phyloP scores from a whole-genome alignment of 2,113 vertebrate genomes.

The Serinus canaria region DNA sequence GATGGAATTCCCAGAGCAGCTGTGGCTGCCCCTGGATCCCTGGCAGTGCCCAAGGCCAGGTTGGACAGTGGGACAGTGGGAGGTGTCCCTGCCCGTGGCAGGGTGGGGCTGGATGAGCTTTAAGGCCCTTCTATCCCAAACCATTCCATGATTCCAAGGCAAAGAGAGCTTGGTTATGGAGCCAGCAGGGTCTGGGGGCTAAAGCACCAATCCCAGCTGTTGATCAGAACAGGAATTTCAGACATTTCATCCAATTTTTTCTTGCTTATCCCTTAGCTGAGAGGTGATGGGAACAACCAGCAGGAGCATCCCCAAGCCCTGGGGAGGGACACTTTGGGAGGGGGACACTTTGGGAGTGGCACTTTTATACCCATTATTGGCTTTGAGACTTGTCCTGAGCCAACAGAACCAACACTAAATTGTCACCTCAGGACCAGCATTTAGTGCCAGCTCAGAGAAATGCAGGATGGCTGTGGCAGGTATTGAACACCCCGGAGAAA shows the following conservation, averaged over 20 bases:
- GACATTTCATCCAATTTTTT: background rate
- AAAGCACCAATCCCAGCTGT: background rate
- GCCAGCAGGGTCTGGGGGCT: background rate
- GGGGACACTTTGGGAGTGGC: background rate
- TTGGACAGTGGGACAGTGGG: background rate
- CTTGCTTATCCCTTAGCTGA: background rate
- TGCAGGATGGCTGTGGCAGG: background rate
- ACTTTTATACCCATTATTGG: background rate
- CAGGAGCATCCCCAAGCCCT: background rate
- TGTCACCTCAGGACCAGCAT: background rate
- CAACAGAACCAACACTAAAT: background rate
- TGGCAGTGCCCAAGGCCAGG: background rate
- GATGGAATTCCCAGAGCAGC: background rate
- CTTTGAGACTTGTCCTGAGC: background rate
- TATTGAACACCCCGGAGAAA: background rate
- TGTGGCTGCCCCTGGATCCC: background rate
- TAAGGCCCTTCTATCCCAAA: background rate
- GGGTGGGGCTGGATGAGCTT: background rate
- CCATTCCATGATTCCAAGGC: background rate
- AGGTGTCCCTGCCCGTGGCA: background rate
- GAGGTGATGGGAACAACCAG: background rate
- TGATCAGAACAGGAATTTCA: background rate
- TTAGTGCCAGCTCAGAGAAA: background rate
- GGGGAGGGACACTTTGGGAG: background rate
- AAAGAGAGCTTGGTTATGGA: background rate